Conservation (phyloP, 2,113 vertebrate species). For the Menura novaehollandiae region DNA sequence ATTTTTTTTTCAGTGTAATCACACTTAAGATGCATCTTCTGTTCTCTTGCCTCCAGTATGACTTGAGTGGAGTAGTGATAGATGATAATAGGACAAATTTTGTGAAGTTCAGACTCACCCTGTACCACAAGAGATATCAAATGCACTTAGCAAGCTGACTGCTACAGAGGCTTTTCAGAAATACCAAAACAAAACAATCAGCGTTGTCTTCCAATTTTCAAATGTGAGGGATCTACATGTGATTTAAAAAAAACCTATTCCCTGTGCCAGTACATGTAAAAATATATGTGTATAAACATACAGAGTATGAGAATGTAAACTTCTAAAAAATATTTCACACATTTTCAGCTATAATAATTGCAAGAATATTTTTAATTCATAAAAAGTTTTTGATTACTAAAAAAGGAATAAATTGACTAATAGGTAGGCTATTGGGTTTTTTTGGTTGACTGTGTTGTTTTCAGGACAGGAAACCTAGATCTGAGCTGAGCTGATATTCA, state of each 20-base stretch:
- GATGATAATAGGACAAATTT: not conserved
- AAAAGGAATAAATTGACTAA: not conserved
- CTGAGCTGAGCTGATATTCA: not conserved
- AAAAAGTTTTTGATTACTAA: fast-evolving
- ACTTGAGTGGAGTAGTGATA: not conserved
- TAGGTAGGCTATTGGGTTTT: fast-evolving
- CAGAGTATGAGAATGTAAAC: not conserved
- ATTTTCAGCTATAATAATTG: not conserved
- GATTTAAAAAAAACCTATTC: not conserved
- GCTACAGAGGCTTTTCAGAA: not conserved
- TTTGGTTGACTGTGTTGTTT: not conserved
- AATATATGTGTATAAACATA: not conserved
- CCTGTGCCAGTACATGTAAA: not conserved
- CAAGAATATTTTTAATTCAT: not conserved
- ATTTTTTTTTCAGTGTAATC: not conserved
- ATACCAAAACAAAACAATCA: not conserved
- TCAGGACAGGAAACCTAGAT: not conserved
- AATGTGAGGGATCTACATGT: not conserved
- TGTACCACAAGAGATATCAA: not conserved
- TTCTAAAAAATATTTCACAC: not conserved
- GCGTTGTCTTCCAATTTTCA: not conserved
- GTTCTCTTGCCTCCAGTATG: not conserved
- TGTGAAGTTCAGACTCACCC: not conserved
- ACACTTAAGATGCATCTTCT: not conserved
- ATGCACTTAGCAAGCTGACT: not conserved